Evolutionary conservation across 1,140 invertebrate genomes (phyloP).

Genomic region (Cotesia chilonis): DNA sequence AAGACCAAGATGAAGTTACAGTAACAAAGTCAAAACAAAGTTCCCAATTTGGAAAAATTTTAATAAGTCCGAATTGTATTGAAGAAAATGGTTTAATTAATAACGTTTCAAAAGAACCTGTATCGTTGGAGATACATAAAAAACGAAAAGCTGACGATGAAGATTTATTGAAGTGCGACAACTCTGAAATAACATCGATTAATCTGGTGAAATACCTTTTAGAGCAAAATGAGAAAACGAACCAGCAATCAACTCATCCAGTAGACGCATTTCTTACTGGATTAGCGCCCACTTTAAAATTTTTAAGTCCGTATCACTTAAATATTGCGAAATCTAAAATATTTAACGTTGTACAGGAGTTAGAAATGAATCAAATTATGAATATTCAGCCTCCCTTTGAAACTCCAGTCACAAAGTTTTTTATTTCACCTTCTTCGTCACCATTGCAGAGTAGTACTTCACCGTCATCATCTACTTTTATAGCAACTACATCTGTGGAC

Average conservation of each 20-base stretch:
- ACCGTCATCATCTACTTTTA: too few relatives aligned
- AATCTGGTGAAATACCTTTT: background rate
- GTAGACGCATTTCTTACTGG: conserved; percentile 7
- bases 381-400: background rate
- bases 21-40: too few relatives aligned
- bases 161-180: background rate
- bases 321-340: conserved; percentile 4
- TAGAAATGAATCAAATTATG: conserved; percentile 6
- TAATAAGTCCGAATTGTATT: too few relatives aligned
- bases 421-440: too few relatives aligned
- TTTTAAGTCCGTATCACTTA: conserved; percentile 1
- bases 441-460: too few relatives aligned
- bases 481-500: too few relatives aligned
- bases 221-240: background rate
- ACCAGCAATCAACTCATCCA: background rate
- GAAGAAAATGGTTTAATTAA: too few relatives aligned
- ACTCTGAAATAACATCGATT: background rate
- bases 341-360: background rate
- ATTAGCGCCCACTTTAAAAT: conserved; percentile 1
- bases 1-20: too few relatives aligned
- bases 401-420: too few relatives aligned
- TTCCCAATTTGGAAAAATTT: too few relatives aligned
- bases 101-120: background rate
- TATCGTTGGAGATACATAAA: background rate
- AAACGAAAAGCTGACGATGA: background rate